phyloP scores from a whole-genome alignment of 1,140 invertebrate species.

The Cydia splendana region DNA sequence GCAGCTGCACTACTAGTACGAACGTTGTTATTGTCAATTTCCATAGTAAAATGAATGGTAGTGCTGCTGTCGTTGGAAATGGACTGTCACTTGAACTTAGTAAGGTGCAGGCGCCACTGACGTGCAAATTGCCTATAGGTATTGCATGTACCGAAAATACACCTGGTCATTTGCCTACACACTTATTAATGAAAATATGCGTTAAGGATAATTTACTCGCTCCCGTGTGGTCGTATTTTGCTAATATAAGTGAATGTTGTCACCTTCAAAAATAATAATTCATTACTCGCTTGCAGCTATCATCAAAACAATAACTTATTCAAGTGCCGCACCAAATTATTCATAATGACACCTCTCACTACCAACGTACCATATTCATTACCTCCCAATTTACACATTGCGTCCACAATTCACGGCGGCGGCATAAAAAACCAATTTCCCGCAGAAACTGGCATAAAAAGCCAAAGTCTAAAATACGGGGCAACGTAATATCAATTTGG shows the following conservation, averaged over 20 bases:
- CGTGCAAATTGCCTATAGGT: too few relatives aligned
- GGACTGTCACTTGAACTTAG: too few relatives aligned
- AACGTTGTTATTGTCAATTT: too few relatives aligned
- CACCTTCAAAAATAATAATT: not conserved
- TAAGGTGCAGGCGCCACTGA: too few relatives aligned
- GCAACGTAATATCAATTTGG: slow-evolving; percentile 74
- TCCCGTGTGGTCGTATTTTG: not conserved
- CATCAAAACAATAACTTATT: slow-evolving; percentile 16
- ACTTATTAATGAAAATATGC: too few relatives aligned
- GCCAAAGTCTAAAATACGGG: slow-evolving; percentile 64
- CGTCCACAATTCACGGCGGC: slow-evolving; percentile 65
- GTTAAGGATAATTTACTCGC: not conserved
- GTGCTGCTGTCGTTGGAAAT: too few relatives aligned
- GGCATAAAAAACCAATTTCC: slow-evolving; percentile 75
- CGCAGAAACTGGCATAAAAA: slow-evolving; percentile 53
- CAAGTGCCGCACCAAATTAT: slow-evolving; percentile 1
- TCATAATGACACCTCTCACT: slow-evolving; percentile 18
- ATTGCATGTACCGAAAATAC: too few relatives aligned
- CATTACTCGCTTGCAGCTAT: not conserved
- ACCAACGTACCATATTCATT: slow-evolving; percentile 50
- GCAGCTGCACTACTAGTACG: too few relatives aligned
- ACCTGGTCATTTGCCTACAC: too few relatives aligned
- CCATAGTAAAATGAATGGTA: too few relatives aligned
- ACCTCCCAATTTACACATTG: slow-evolving; percentile 64
- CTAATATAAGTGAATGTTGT: not conserved